Conservation (phyloP, 1,140 invertebrate species). For the Gryon sp. region DNA sequence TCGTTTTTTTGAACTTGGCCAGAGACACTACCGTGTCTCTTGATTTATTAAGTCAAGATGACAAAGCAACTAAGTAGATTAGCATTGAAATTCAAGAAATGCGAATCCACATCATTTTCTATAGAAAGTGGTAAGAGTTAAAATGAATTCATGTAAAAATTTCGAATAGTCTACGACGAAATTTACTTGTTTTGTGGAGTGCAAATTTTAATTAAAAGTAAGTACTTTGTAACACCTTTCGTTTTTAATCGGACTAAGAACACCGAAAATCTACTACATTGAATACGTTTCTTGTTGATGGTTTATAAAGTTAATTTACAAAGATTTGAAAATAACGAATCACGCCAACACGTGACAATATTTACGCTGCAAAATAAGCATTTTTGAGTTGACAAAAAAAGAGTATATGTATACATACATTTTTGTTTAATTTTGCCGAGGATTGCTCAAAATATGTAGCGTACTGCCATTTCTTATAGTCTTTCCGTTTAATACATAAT, state of each 20-base stretch:
- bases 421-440: conserved; percentile 31
- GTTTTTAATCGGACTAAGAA: not conserved
- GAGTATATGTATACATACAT: too few species aligned
- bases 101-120: too few species aligned
- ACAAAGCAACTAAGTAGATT: too few species aligned
- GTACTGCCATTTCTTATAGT: conserved; percentile 23
- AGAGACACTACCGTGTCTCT: too few species aligned
- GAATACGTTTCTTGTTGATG: not conserved
- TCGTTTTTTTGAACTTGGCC: too few species aligned
- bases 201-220: conserved; percentile 2
- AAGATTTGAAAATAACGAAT: conserved; percentile 2
- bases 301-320: conserved; percentile 5
- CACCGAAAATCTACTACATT: not conserved
- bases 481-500: conserved; percentile 28
- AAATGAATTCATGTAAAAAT: too few species aligned
- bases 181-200: too few species aligned
- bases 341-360: conserved; percentile 1
- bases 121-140: too few species aligned
- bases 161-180: too few species aligned
- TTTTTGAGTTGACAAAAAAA: conserved; percentile 18
- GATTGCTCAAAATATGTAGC: conserved; percentile 28
- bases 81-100: too few species aligned
- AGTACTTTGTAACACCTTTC: not conserved
- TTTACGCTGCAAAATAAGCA: conserved; percentile 31
- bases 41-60: too few species aligned